These are phyloP conservation scores for Cheirogaleus major DNA, from an alignment of 2,797 vertebrate species.

Conservation along the genomic window DNA sequence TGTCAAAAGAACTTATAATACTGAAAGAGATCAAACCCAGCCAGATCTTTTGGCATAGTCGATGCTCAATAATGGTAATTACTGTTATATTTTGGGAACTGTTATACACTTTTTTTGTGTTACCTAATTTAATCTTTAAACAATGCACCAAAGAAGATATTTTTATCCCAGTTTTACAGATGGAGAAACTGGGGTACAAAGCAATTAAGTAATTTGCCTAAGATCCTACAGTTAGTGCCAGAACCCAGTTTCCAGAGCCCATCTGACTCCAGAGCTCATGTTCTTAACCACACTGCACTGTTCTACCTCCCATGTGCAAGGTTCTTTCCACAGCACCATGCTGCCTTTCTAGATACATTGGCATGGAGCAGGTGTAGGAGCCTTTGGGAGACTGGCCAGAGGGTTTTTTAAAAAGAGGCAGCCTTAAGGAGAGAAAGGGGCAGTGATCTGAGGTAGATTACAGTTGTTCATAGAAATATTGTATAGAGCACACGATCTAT, in stretches of 20 bases:
- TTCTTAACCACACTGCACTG: not conserved
- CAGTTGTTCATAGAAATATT: not conserved
- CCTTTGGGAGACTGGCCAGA: not conserved
- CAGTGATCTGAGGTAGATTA: not conserved
- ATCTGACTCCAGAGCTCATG: not conserved
- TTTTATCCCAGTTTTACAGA: conserved; percentile 21
- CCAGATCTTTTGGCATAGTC: not conserved
- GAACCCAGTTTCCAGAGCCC: not conserved
- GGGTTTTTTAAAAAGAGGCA: not conserved
- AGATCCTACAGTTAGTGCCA: not conserved
- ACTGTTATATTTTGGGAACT: not conserved
- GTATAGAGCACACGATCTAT: not conserved
- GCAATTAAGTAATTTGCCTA: not conserved
- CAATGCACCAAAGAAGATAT: not conserved
- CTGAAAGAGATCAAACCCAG: not conserved
- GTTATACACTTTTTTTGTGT: conserved; percentile 1
- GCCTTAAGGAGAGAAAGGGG: not conserved
- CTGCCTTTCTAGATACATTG: not conserved
- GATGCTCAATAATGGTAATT: not conserved
- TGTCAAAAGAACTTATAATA: not conserved
- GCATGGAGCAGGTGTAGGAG: not conserved
- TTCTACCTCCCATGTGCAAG: not conserved
- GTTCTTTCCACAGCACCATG: not conserved
- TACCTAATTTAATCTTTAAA: conserved; percentile 11
- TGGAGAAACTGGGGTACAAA: conserved; percentile 5